Evolutionary conservation across 2,888 invertebrate genomes (phyloP), one percentile per base, ranked within the genome.

Genomic region (Erebia ligea): DNA sequence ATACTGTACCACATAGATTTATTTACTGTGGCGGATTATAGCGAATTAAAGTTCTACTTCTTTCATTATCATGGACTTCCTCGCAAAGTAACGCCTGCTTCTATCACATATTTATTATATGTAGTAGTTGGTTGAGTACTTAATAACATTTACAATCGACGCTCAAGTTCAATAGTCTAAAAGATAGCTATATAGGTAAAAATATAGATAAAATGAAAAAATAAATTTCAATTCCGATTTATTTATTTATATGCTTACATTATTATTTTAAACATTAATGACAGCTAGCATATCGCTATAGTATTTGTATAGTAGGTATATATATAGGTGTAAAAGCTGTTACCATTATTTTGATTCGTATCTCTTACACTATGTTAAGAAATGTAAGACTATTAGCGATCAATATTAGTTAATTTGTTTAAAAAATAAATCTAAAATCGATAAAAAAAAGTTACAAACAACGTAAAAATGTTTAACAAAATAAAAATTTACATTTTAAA

Each of bases 151-250:
- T 13, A 52, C n/a, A n/a, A 15, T 54, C 0, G 15, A 19, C 54
- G n/a, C 15, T n/a, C 15, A 54, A 54, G 19, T 54, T 19, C 54
- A 19, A 1, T 54, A 19, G 54, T 10, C 10, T 11, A 19, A 50
- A 50, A 50, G 21, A 21, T 4, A 40, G 40, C 0, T 8, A 5
- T 50, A 9, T 25, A 40, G 17, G 25, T 54, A 34, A 34, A 6
- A 8, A 19, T 65, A 63, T 9, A 58, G 25, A 48, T 65, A 61
- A 77, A 79, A 78, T 78, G 78, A 79, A 79, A 34, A 77, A 70
- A 70, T 66, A 83, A 85, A 88, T 88, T 88, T 88, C 89, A 91
- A 91, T 90, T 92, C 90, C 88, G 84, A 87, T 91, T 91, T 89
- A 82, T 81, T 81, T 78, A 78, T 81, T 77, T 86, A 88, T 88